These are phyloP conservation scores for Hirtodrosophila duncani DNA, from an alignment of 2,888 invertebrate genomes.

Conservation along the genomic window DNA sequence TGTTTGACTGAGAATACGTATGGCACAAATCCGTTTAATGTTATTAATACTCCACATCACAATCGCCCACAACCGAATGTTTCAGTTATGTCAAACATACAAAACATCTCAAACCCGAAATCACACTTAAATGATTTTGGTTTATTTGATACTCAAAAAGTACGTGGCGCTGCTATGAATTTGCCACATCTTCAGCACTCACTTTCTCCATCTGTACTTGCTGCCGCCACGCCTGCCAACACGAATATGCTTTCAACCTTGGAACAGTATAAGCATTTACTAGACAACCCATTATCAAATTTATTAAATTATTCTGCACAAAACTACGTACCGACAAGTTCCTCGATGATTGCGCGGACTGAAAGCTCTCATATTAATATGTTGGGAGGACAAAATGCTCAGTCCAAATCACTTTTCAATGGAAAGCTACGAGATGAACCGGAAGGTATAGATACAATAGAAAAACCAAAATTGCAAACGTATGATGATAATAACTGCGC, in stretches of 20 bases:
- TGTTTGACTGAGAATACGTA: slow-evolving; percentile 26
- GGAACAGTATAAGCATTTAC: slow-evolving; percentile 38
- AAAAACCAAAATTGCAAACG: slow-evolving; percentile 6
- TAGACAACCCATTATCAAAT: slow-evolving; percentile 41
- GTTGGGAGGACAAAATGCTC: background rate
- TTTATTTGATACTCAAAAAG: slow-evolving; percentile 31
- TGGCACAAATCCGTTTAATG: slow-evolving; percentile 17
- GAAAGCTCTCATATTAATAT: slow-evolving; percentile 21
- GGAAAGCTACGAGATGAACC: background rate
- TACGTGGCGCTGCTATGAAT: slow-evolving; percentile 9
- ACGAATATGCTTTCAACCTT: slow-evolving; percentile 24
- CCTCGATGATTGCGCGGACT: slow-evolving; percentile 1
- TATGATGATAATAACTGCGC: slow-evolving; percentile 8
- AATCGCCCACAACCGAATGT: slow-evolving; percentile 22
- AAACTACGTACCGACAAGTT: slow-evolving; percentile 8
- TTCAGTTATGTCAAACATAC: slow-evolving; percentile 31
- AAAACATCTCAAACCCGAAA: slow-evolving; percentile 19
- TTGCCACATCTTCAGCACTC: slow-evolving; percentile 21
- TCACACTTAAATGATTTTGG: slow-evolving; percentile 23
- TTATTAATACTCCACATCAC: slow-evolving; percentile 10
- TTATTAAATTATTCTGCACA: slow-evolving; percentile 33
- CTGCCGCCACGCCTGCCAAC: slow-evolving; percentile 9
- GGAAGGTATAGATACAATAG: background rate
- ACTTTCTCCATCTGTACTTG: slow-evolving; percentile 10
- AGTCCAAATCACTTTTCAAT: background rate